Conservation (phyloP, 2,888 invertebrate species). For the Pasiphila rectangulata region DNA sequence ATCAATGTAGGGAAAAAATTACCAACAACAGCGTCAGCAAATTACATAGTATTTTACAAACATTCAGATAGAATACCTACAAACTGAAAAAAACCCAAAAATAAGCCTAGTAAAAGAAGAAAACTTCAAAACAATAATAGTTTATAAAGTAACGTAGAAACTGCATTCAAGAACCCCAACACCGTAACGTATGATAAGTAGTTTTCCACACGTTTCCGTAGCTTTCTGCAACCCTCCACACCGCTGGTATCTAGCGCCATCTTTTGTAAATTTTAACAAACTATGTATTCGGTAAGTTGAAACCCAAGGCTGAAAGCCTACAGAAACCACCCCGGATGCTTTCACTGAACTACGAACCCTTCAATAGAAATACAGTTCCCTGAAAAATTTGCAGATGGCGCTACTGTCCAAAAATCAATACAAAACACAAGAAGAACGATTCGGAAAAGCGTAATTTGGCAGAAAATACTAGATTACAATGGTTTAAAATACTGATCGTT, state of each 20-base stretch:
- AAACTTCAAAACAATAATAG: no score
- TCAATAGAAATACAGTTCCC: slow-evolving; percentile 8
- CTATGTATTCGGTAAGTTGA: neutral
- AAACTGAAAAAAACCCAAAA: no score
- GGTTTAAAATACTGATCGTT: neutral
- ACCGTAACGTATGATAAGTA: no score
- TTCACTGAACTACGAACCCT: slow-evolving; percentile 14
- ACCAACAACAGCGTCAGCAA: no score
- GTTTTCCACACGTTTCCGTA: neutral
- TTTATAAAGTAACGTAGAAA: no score
- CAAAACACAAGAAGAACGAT: slow-evolving; percentile 10
- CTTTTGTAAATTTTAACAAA: slow-evolving; percentile 2
- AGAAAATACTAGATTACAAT: neutral
- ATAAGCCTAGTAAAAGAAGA: no score
- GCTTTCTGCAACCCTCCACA: neutral
- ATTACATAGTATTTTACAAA: no score
- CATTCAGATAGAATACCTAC: no score
- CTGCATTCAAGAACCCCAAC: no score
- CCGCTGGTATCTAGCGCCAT: slow-evolving; percentile 13
- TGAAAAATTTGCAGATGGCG: slow-evolving; percentile 32
- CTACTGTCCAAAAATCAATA: slow-evolving; percentile 12
- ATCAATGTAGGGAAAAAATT: no score
- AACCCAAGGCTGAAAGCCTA: slow-evolving; percentile 7
- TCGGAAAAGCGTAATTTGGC: neutral
- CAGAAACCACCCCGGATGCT: slow-evolving; percentile 3